These are phyloP conservation scores for Sebastes itinus DNA, from an alignment of 2,797 vertebrate genomes.

Conservation along the genomic window DNA sequence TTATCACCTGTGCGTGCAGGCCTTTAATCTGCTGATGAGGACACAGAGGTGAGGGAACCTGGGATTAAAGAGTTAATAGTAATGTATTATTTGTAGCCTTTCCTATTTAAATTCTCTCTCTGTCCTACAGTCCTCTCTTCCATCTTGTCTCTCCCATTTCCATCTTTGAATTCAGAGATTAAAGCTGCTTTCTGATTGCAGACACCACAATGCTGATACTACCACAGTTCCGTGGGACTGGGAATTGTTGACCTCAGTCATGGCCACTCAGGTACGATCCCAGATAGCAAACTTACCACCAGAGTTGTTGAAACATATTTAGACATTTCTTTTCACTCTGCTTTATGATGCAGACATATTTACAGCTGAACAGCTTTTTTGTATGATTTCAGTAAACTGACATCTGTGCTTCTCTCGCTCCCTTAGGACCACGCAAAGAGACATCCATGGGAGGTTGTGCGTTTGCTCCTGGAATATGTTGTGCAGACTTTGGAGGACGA, in stretches of 20 bases:
- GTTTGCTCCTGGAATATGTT: constrained; percentile 90
- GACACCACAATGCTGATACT: constrained; percentile 87
- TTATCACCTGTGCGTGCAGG: constrained; percentile 81
- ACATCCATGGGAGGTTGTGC: constrained; percentile 65
- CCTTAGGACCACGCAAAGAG: constrained; percentile 65
- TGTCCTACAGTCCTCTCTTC: background rate
- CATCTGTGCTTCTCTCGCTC: background rate
- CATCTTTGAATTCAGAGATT: constrained; percentile 9
- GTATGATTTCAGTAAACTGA: background rate
- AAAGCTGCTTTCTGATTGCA: constrained; percentile 67
- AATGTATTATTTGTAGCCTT: background rate
- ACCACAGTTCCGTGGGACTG: constrained; percentile 91
- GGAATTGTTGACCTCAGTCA: constrained; percentile 85
- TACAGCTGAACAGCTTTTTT: background rate
- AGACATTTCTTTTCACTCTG: background rate
- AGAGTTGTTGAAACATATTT: background rate
- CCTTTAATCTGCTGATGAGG: constrained; percentile 91
- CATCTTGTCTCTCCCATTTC: background rate
- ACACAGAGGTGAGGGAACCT: constrained; percentile 86
- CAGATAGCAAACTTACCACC: background rate
- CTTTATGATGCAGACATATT: background rate
- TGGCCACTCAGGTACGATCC: constrained; percentile 87
- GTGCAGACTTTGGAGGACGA: constrained; percentile 94
- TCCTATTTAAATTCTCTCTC: background rate
- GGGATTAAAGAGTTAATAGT: background rate